A percentile compares a stretch with the other conserved stretches of the same genome.
Evolutionary conservation across 23 tunicate genomes (phyloP).

Genomic region (Styela plicata): DNA sequence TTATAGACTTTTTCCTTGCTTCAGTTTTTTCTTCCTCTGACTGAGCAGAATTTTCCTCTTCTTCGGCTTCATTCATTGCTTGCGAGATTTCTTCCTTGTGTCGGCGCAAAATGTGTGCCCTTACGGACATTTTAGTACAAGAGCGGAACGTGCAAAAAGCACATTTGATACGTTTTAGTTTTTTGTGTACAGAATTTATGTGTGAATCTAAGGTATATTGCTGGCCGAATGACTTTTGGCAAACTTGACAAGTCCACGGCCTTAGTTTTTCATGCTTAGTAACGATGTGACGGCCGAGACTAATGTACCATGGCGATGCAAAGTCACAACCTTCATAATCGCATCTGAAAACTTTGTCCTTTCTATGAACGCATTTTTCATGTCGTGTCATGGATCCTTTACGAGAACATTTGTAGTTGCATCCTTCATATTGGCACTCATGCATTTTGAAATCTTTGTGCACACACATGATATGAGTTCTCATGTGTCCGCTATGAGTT

Average conservation of each 20-base stretch:
- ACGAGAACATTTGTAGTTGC: slow-evolving; percentile 9
- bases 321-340: background rate
- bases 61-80: slow-evolving; percentile 4
- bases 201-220: background rate
- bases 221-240: background rate
- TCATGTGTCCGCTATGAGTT: slow-evolving; percentile 13
- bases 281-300: background rate
- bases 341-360: slow-evolving; percentile 8
- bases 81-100: background rate
- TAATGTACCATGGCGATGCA: background rate
- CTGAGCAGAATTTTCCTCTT: background rate
- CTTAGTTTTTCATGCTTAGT: slow-evolving; percentile 7
- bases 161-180: background rate
- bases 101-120: background rate
- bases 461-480: slow-evolving; percentile 6
- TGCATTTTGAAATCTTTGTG: background rate
- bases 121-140: slow-evolving; percentile 4
- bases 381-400: slow-evolving; percentile 15
- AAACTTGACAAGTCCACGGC: slow-evolving; percentile 1
- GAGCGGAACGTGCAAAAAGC: slow-evolving; percentile 10
- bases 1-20: too few species aligned
- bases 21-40: background rate
- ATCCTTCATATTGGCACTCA: background rate
- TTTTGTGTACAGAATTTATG: slow-evolving; percentile 10
- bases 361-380: slow-evolving; percentile 5